Conservation (phyloP, 2,888 invertebrate genomes). For the Drosophila setosimentum region DNA sequence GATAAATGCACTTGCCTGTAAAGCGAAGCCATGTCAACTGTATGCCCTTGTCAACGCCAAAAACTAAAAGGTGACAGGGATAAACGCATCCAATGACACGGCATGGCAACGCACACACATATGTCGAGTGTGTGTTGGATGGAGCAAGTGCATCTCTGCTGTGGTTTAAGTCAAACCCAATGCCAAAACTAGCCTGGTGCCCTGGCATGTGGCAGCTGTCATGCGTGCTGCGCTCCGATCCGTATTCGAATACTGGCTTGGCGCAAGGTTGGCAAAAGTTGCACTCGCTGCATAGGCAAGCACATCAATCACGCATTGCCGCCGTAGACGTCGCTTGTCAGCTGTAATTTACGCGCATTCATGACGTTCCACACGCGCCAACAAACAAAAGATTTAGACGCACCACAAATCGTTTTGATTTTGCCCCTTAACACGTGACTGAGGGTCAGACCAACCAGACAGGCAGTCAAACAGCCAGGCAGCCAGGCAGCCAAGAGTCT, state of each 20-base stretch:
- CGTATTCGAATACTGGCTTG: constrained; percentile 6
- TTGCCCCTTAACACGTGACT: constrained; percentile 63
- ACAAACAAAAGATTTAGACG: constrained; percentile 72
- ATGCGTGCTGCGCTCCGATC: constrained; percentile 60
- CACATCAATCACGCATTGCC: constrained; percentile 73
- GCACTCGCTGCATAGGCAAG: constrained; percentile 56
- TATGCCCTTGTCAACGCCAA: constrained; percentile 77
- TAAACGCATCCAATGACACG: constrained; percentile 64
- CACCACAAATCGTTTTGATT: constrained; percentile 70
- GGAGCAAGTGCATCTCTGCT: constrained; percentile 57
- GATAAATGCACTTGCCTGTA: constrained; percentile 57
- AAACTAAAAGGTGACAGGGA: constrained; percentile 80
- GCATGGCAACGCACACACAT: constrained; percentile 50
- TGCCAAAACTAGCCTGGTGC: constrained; percentile 20
- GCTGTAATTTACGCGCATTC: constrained; percentile 78
- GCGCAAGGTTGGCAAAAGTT: constrained; percentile 61
- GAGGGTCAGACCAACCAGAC: constrained; percentile 29
- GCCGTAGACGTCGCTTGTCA: constrained; percentile 71
- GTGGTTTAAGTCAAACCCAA: constrained; percentile 49
- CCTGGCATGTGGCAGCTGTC: constrained; percentile 71
- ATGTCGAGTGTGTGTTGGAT: constrained; percentile 27
- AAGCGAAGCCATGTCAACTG: constrained; percentile 65
- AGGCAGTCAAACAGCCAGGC: neutral
- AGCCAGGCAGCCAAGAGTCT: constrained; percentile 7
- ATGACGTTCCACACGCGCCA: constrained; percentile 43